phyloP scores from a whole-genome alignment of 2,113 vertebrate species.

The Platanista minor region DNA sequence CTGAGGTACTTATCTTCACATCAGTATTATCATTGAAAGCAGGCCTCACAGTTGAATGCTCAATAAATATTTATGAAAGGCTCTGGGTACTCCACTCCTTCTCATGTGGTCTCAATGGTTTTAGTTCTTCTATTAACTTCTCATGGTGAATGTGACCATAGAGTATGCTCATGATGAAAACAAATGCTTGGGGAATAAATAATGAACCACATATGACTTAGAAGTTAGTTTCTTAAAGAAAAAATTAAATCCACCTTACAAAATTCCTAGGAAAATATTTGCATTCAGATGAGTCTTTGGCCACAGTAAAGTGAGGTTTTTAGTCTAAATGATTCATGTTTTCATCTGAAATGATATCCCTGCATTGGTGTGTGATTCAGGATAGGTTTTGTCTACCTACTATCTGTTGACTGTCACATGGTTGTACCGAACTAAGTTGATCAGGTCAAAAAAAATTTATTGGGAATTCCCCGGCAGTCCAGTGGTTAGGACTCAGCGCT shows the following conservation, averaged over 20 bases:
- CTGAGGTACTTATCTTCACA: neutral
- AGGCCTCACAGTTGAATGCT: neutral
- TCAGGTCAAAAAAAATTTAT: neutral
- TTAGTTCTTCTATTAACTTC: constrained; percentile 19
- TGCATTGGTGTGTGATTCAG: neutral
- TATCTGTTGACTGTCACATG: neutral
- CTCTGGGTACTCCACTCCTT: neutral
- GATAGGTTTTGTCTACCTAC: neutral
- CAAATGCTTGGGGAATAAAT: constrained; percentile 3
- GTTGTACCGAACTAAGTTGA: neutral
- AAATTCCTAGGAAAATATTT: constrained; percentile 25
- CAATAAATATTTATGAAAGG: constrained; percentile 48
- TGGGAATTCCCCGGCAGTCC: too few species aligned
- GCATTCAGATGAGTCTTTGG: neutral
- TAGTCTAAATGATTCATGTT: neutral
- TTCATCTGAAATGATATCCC: constrained; percentile 8
- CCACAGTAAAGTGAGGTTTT: neutral
- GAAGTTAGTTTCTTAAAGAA: neutral
- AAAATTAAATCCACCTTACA: constrained; percentile 25
- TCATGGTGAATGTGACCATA: neutral
- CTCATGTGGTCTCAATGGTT: neutral
- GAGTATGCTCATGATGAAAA: neutral
- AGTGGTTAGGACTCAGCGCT: too few species aligned
- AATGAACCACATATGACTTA: neutral
- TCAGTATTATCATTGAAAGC: neutral